phyloP scores from a whole-genome alignment of 2,888 invertebrate species.

The Girardia tigrina region DNA sequence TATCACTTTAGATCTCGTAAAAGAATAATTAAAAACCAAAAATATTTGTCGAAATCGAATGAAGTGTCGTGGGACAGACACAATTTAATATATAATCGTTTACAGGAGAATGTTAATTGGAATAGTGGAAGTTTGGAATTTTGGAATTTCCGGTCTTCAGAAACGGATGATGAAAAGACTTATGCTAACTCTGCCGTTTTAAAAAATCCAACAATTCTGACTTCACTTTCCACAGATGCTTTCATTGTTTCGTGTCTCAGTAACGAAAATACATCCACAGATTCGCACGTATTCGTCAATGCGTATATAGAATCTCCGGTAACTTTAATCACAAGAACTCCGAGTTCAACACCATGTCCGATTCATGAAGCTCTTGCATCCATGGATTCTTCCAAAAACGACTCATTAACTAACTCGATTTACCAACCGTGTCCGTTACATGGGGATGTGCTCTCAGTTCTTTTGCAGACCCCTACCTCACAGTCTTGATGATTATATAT shows the following conservation, averaged over 20 bases:
- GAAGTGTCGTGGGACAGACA: not conserved
- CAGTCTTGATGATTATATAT: too few relatives aligned
- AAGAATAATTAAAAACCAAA: not conserved
- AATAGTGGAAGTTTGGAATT: not conserved
- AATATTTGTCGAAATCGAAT: not conserved
- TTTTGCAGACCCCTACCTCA: not conserved
- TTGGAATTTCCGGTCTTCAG: not conserved
- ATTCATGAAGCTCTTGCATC: not conserved
- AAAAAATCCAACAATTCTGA: not conserved
- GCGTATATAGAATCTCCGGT: not conserved
- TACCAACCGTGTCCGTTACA: not conserved
- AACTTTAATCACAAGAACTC: constrained; percentile 11
- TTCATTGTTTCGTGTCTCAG: constrained; percentile 8
- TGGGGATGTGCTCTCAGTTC: not conserved
- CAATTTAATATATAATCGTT: not conserved
- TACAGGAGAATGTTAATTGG: not conserved
- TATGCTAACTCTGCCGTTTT: not conserved
- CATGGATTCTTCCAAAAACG: not conserved
- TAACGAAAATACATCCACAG: not conserved
- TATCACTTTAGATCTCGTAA: not conserved
- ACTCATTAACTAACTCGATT: not conserved
- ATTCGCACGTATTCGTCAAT: not conserved
- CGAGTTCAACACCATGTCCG: not conserved
- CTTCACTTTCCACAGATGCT: not conserved
- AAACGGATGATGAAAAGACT: not conserved